Percentiles rank a stretch among this genome's conserved stretches.
These are phyloP conservation scores for Phoxinus dragarum DNA, from an alignment of 2,797 vertebrate species.

Conservation along the genomic window DNA sequence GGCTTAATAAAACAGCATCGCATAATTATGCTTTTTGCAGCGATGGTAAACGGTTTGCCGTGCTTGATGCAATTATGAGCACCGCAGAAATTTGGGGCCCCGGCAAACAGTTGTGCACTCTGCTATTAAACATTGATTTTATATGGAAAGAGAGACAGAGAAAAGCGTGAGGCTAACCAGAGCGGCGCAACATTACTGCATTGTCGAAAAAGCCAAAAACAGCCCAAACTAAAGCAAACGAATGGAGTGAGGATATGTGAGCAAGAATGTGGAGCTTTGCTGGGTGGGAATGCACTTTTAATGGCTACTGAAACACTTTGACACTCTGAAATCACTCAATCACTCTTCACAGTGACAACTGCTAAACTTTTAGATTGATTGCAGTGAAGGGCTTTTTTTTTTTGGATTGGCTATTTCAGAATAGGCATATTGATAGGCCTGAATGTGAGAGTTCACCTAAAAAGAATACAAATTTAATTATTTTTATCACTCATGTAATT, in stretches of 20 bases:
- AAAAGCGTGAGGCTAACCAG: conserved; percentile 56
- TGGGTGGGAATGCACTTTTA: conserved; percentile 21
- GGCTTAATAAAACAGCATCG: conserved; percentile 80
- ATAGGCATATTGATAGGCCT: background rate
- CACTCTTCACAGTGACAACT: background rate
- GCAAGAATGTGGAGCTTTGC: conserved; percentile 42
- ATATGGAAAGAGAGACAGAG: conserved; percentile 78
- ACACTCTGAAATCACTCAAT: background rate
- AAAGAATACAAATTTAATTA: background rate
- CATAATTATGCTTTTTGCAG: conserved; percentile 77
- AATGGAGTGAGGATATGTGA: conserved; percentile 32
- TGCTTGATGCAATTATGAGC: conserved; percentile 75
- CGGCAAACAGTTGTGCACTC: conserved; percentile 70
- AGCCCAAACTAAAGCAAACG: background rate
- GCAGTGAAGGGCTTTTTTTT: background rate
- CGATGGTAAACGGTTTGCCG: conserved; percentile 60
- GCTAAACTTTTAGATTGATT: background rate
- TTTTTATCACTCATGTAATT: background rate
- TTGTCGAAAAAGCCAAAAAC: conserved; percentile 48
- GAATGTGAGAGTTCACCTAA: background rate
- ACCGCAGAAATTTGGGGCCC: conserved; percentile 76
- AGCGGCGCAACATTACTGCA: conserved; percentile 9
- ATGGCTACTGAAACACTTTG: conserved; percentile 3
- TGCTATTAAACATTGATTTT: conserved; percentile 75
- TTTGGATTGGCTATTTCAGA: background rate